Base-by-base conservation (phyloP, 2,888 invertebrate genomes). In the Pristionchus maxplancki region DNA sequence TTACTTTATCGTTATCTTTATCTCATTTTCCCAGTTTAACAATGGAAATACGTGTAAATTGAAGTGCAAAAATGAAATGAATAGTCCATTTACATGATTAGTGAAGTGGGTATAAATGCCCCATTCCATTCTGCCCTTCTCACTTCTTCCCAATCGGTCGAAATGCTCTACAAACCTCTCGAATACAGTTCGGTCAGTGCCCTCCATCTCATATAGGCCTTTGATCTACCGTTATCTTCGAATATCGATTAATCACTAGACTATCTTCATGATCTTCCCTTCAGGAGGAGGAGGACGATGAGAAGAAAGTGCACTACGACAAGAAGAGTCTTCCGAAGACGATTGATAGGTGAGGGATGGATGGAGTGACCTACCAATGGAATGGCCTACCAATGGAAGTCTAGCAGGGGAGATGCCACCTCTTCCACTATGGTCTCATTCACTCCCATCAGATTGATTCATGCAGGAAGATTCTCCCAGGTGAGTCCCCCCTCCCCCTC, bases 321-420 rank as follows among this genome's bases (percentile, higher is more conserved):
- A 67, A 67, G 67, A 67, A 67, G 67, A 67, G 34, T 67, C 67
- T 67, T 67, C 67, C 67, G 11, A 67, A 67, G 67, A 67, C 67
- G 13, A 67, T 67, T 15, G 67, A 67, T 67, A 28, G 67, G 67
- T 67, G 24, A 34, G 67, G 15, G 31, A 34, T 8, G 13, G 15
- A 20, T 11, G 67, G 34, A 6, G 5, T 5, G 4, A 13, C n/a
- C 58, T 13, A 11, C 15, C 58, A 24, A 6, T 58, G 15, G 31
- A 34, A 17, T 67, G 15, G 17, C 15, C 34, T 67, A 64, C 24
- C 24, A 64, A 28, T 64, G 28, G 24, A 64, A 20, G 24, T 62
- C 15, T 64, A n/a, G n/a, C 15, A 67, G 67, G 15, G 67, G 67
- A 28, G 67, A 67, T 34, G 67, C 34, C 5, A 34, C 67, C 31